These are phyloP conservation scores for Oceanites oceanicus DNA, from an alignment of 2,113 vertebrate genomes.

Conservation along the genomic window DNA sequence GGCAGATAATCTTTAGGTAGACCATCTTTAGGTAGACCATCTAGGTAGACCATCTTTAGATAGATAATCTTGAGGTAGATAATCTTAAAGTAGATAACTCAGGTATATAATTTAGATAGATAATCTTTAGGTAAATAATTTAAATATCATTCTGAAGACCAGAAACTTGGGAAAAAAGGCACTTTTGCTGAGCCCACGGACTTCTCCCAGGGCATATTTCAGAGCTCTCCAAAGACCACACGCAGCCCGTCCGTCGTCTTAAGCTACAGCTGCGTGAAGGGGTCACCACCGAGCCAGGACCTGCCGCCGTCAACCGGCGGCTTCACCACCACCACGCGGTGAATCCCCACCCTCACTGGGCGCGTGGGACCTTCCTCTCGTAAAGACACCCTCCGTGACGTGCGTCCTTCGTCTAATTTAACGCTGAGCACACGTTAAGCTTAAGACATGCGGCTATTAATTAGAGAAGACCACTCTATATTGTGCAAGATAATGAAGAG, in stretches of 20 bases:
- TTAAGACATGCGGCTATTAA: background rate
- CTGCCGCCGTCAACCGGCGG: accelerated
- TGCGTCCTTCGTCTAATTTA: background rate
- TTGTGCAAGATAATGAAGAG: background rate
- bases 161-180: background rate
- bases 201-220: background rate
- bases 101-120: background rate
- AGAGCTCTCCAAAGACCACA: background rate
- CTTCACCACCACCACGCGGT: background rate
- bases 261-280: too few species aligned
- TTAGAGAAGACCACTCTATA: background rate
- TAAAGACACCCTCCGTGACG: accelerated
- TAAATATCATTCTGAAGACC: background rate
- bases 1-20: background rate
- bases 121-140: too few species aligned
- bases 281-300: background rate
- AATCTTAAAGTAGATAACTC: background rate
- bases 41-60: background rate
- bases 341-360: background rate
- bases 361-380: background rate
- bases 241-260: accelerated
- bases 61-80: background rate
- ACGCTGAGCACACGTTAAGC: background rate
- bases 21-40: background rate
- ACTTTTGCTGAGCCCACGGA: background rate